Conservation (phyloP, 1,140 invertebrate species). For the Aphelinus atriplicis region DNA sequence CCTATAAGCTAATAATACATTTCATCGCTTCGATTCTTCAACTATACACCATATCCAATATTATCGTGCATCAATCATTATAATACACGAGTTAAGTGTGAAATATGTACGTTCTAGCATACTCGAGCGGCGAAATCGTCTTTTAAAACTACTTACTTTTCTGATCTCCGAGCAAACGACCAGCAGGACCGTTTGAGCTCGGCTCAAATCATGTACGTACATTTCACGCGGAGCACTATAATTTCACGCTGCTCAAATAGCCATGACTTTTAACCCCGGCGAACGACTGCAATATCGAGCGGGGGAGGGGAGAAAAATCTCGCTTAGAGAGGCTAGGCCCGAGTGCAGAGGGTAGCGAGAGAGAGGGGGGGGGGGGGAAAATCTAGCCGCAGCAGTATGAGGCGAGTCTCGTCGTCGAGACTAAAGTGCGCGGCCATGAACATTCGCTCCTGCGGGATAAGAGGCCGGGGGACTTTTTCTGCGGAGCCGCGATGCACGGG, state of each 20-base stretch:
- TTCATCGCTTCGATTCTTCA: too few relatives aligned
- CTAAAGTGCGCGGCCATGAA: slow-evolving; percentile 8
- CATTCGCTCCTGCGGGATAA: background rate
- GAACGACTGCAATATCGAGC: background rate
- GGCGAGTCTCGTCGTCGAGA: background rate
- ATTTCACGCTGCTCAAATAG: slow-evolving; percentile 5
- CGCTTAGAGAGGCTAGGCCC: background rate
- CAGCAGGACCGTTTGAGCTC: too few relatives aligned
- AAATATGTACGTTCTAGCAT: too few relatives aligned
- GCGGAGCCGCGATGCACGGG: background rate
- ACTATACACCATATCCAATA: too few relatives aligned
- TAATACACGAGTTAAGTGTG: too few relatives aligned
- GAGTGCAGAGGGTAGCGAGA: too few relatives aligned
- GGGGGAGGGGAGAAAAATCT: slow-evolving; percentile 5
- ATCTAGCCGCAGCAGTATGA: slow-evolving; percentile 4
- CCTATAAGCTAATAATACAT: too few relatives aligned
- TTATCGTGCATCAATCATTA: too few relatives aligned
- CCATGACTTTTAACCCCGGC: slow-evolving; percentile 5
- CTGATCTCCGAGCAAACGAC: too few relatives aligned
- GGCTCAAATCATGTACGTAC: slow-evolving; percentile 1
- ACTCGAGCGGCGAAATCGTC: too few relatives aligned
- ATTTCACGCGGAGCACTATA: slow-evolving; percentile 13
- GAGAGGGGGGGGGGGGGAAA: background rate
- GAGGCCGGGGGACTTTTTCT: slow-evolving; percentile 6
- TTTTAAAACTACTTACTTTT: too few relatives aligned